Base-by-base conservation (phyloP, 1,140 invertebrate species). In the Drusus annulatus region DNA sequence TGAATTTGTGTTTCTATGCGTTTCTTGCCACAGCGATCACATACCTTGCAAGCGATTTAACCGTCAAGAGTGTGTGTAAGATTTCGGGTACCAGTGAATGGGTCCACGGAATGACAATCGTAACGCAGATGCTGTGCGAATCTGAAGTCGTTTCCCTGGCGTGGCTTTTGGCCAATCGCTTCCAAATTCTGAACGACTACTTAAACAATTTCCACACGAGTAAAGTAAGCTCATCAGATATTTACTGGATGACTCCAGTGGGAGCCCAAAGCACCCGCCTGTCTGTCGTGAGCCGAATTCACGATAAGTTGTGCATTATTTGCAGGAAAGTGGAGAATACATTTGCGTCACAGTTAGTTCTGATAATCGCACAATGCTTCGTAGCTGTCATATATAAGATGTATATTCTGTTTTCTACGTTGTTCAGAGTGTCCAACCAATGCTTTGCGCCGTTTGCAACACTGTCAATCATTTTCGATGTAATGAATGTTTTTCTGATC, bases 261-360 rank as follows among this genome's bases (percentile, higher is more conserved):
- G 78, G 81, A n/a, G 76, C 60, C 0, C 21, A 36, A 13, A 78
- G 74, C 17, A 76, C 75, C 23, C 68, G 73, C 54, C 75, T 83
- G n/a, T 56, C 50, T 3, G 76, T 78, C 6, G 50, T 79, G 0
- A 83, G 78, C 25, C 63, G 79, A 45, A 75, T 80, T 13, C 78
- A 83, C 36, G 78, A 83, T 15, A 83, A 71, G 45, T 23, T 83
- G 21, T 80, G 81, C 52, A 36, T 25, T 13, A 13, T 80, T 6
- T 63, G 68, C 7, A 80, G 56, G 36, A 56, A 80, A 21, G 25
- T 54, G 1, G 81, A 68, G 31, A 25, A 77, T n/a, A 17, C 79
- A 8, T 82, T 63, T 50, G 15, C 78, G 15, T 76, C 71, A n/a
- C 69, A 56, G 13, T 13, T 80, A 25, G 13, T 82, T 10, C 51